Evolutionary conservation across 2,888 invertebrate genomes (phyloP), one percentile per base, ranked within the genome.

Genomic region (Melinopterus prodromus): DNA sequence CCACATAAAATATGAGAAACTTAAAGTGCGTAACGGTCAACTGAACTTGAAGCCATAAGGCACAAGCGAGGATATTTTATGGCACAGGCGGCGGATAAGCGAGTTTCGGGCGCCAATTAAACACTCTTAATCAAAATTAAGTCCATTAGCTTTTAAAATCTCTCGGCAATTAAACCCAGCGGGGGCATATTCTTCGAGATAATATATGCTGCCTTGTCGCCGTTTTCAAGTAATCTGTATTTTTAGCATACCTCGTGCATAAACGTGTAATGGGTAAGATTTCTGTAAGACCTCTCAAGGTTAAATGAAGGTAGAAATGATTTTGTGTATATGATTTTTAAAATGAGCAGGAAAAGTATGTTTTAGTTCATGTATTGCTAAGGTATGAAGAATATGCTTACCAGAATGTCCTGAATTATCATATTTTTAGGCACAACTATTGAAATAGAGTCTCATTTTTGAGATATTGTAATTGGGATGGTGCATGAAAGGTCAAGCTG

Each of bases 91-190:
- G 38, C 36, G 16, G 69, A 78, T 71, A 78, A 72, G 69, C 69
- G 36, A 16, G 71, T 78, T 38, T 78, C 37, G 7, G 71, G 69
- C 78, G 69, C 15, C 78, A 78, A 78, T 78, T 78, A 78, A 78
- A 78, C 78, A 78, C 53, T 38, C 72, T 71, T 78, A 72, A 78
- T 78, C 78, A 71, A 72, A 78, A 78, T 78, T 78, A 78, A 71
- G 9, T 69, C 71, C 78, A 78, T 78, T 78, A 78, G 15, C 78
- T 78, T 38, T 78, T 72, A 78, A 72, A 78, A 78, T 78, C 53
- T 53, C 53, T 12, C 53, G 26, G 53, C 53, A 53, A 53, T 53
- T 53, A 53, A 53, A 53, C 53, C 53, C 53, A 53, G 53, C 53
- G 53, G 53, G 26, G 53, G 53, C 53, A 53, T 53, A 53, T 6